phyloP scores from a whole-genome alignment of 2,888 invertebrate species.

The Notocelia uddmanniana region DNA sequence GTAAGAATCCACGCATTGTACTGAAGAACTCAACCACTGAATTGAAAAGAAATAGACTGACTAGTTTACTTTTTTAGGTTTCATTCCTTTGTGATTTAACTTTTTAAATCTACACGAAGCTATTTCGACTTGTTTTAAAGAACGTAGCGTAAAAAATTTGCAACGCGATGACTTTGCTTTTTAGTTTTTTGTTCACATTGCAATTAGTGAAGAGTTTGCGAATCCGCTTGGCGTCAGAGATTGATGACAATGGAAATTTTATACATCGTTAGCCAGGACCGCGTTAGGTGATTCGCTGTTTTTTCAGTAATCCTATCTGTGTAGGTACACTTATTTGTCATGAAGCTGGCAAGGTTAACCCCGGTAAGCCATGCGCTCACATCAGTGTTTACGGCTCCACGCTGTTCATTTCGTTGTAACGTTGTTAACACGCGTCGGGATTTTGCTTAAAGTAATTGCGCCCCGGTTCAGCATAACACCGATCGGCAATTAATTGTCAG shows the following conservation, averaged over 20 bases:
- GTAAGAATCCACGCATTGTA: constrained; percentile 14
- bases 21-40: constrained; percentile 8
- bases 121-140: constrained; percentile 66
- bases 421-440: constrained; percentile 45
- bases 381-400: constrained; percentile 56
- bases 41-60: constrained; percentile 29
- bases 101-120: constrained; percentile 52
- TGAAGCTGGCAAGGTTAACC: constrained; percentile 62
- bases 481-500: constrained; percentile 66
- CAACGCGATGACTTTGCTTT: constrained; percentile 81
- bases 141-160: constrained; percentile 75
- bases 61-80: constrained; percentile 17
- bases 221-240: constrained; percentile 83
- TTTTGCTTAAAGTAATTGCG: constrained; percentile 45
- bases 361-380: constrained; percentile 59
- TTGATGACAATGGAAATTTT: constrained; percentile 86
- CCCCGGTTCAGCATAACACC: constrained; percentile 51
- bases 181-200: constrained; percentile 85
- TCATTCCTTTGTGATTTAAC: constrained; percentile 40
- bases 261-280: constrained; percentile 84
- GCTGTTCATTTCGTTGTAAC: constrained; percentile 47
- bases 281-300: constrained; percentile 82
- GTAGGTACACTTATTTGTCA: constrained; percentile 72
- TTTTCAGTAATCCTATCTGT: constrained; percentile 79
- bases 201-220: constrained; percentile 85